Percentiles rank a stretch among this genome's conserved stretches.
Evolutionary conservation across 1,140 invertebrate genomes (phyloP).

Genomic region (Caerostris darwini): DNA sequence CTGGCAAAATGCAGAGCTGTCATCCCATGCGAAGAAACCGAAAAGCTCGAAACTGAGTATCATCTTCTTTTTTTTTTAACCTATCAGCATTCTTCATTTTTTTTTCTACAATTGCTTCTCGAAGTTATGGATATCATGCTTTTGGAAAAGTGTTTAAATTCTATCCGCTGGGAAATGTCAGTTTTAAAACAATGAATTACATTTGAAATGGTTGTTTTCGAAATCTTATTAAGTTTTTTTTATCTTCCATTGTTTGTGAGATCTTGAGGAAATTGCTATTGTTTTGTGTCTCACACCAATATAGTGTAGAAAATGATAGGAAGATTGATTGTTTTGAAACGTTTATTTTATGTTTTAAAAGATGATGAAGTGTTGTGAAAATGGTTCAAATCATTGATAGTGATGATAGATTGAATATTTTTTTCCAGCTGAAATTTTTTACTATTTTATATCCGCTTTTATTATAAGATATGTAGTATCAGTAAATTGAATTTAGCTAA

Average conservation of each 20-base stretch:
- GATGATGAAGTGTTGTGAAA: too few species aligned
- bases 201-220: background rate
- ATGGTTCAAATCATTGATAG: too few species aligned
- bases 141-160: conserved; percentile 37
- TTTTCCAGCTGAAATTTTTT: too few species aligned
- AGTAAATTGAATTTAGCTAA: too few species aligned
- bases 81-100: background rate
- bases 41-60: background rate
- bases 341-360: too few species aligned
- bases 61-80: background rate
- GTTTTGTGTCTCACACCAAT: background rate
- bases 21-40: background rate
- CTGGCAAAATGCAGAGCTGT: background rate
- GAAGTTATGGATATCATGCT: background rate
- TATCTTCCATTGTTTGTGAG: background rate
- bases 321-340: background rate
- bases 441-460: too few species aligned
- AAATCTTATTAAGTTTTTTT: conserved; percentile 18
- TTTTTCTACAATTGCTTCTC: background rate
- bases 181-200: conserved; percentile 17
- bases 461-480: too few species aligned
- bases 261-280: background rate
- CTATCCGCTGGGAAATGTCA: background rate
- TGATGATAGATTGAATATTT: too few species aligned
- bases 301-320: background rate